Conservation (phyloP, 2,113 vertebrate genomes). For the Larimichthys polyactis region DNA sequence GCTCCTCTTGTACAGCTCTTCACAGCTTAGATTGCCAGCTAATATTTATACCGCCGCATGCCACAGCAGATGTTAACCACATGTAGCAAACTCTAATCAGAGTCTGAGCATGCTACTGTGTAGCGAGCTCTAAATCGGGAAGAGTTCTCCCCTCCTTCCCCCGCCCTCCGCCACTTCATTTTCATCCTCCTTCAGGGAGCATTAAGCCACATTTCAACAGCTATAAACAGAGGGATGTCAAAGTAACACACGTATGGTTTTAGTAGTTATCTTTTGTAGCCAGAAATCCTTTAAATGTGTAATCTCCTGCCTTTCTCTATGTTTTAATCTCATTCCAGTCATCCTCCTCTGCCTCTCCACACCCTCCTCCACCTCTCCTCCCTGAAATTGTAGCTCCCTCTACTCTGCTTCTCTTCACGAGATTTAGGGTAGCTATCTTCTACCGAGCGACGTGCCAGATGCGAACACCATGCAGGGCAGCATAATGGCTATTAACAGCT, state of each 20-base stretch:
- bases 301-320: conserved; percentile 6
- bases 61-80: conserved; percentile 65
- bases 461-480: conserved; percentile 49
- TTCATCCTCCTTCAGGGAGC: conserved; percentile 35
- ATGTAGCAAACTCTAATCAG: conserved; percentile 56
- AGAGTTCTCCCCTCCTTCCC: conserved; percentile 8
- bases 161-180: conserved; percentile 25
- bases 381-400: conserved; percentile 31
- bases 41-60: conserved; percentile 61
- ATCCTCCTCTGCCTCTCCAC: background rate
- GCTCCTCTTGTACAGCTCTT: conserved; percentile 15
- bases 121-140: conserved; percentile 30
- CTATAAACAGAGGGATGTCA: conserved; percentile 24
- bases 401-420: conserved; percentile 25
- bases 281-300: conserved; percentile 28
- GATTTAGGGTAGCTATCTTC: conserved; percentile 55
- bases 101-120: conserved; percentile 26
- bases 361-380: background rate
- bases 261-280: conserved; percentile 9
- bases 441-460: conserved; percentile 44
- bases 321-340: conserved; percentile 26
- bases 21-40: conserved; percentile 31
- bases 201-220: conserved; percentile 31
- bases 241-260: conserved; percentile 37
- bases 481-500: conserved; percentile 64